phyloP scores from a whole-genome alignment of 2,113 vertebrate genomes.

The Bos javanicus region DNA sequence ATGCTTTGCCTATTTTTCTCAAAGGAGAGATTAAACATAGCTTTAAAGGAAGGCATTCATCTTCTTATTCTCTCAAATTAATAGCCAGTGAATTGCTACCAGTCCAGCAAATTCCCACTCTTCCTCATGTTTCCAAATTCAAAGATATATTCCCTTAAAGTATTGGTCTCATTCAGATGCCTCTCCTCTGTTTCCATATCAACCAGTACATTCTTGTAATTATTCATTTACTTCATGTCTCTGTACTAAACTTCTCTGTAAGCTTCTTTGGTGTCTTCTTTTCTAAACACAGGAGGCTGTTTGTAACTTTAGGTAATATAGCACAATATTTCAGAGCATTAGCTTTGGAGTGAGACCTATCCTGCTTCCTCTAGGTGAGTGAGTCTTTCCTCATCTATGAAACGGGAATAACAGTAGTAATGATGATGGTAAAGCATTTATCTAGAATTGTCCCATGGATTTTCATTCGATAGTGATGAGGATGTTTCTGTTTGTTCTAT shows the following conservation, averaged over 20 bases:
- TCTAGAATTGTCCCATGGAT: not conserved
- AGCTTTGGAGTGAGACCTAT: not conserved
- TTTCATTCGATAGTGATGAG: not conserved
- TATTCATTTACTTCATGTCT: not conserved
- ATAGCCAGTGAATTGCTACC: not conserved
- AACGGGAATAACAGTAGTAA: not conserved
- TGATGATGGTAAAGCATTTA: not conserved
- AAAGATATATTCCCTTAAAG: not conserved
- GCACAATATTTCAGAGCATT: not conserved
- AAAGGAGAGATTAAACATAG: constrained; percentile 5
- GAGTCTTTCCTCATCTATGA: not conserved
- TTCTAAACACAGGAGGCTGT: not conserved
- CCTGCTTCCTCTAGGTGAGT: not conserved
- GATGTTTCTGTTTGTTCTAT: not conserved
- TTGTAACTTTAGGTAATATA: not conserved
- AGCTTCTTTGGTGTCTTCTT: not conserved
- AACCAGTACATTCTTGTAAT: not conserved
- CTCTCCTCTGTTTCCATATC: not conserved
- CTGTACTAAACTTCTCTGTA: not conserved
- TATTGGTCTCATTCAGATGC: not conserved
- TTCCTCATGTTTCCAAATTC: not conserved
- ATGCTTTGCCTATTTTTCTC: not conserved
- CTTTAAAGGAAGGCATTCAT: not conserved
- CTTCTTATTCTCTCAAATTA: not conserved
- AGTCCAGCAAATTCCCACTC: not conserved